Base-by-base conservation (phyloP, 2,113 vertebrate species). In the Seriola rivoliana region DNA sequence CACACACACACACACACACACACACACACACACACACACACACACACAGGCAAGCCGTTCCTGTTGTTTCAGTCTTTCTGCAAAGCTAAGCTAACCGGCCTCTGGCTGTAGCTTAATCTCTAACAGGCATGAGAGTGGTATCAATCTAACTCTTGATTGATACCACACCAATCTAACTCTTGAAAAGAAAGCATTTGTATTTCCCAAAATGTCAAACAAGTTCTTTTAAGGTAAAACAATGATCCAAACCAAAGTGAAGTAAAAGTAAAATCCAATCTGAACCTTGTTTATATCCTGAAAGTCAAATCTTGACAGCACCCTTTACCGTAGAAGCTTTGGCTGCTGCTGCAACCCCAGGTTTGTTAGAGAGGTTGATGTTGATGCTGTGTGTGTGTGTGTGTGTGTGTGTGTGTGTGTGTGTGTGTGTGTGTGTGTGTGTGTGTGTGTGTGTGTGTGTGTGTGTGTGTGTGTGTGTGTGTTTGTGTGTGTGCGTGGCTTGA, bases 401-500 rank as follows among this genome's bases (percentile, higher is more conserved):
- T 25, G 25, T 25, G 25, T 38, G 36, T 38, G 4, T 62, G 57
- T 55, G 50, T 59, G 52, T 54, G 44, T 59, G 50, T 58, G 46
- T 55, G 71, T 21, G 44, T 72, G 74, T 60, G 55, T 50, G 46
- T 76, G 73, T 65, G 68, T 40, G 44, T 67, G 57, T 23, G 38
- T 70, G 57, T 54, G 63, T 67, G 58, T 71, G 63, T 67, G 80
- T 72, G 71, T 71, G 58, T 52, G 50, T 64, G n/a, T n/a, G n/a
- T n/a, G n/a, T n/a, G n/a, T n/a, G n/a, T n/a, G n/a, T n/a, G n/a
- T n/a, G n/a, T n/a, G n/a, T n/a, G n/a, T n/a, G n/a, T n/a, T n/a
- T n/a, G n/a, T n/a, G n/a, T n/a, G 69, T 72, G 80, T 66, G 78
- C 66, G 46, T 80, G 85, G 36, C 62, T 77, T 74, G 93, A 96